Evolutionary conservation across 1,140 invertebrate species (phyloP).

Genomic region (Chelonus insularis): DNA sequence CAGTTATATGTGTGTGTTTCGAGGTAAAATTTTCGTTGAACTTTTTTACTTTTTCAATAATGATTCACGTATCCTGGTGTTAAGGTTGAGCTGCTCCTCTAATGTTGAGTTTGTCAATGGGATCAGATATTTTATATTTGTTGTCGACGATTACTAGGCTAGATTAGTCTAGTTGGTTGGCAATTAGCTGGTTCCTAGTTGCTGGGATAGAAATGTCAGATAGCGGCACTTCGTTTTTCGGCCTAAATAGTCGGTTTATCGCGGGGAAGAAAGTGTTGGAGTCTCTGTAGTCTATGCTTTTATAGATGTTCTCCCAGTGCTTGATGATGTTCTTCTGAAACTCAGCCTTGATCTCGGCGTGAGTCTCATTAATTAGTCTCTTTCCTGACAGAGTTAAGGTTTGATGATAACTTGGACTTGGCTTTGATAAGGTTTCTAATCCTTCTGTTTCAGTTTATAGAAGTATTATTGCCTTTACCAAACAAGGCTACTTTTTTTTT

Average conservation of each 20-base stretch:
- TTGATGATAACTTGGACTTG: slow-evolving; percentile 18
- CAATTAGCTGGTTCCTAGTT: background rate
- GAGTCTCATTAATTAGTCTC: background rate
- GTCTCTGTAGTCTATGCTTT: slow-evolving; percentile 25
- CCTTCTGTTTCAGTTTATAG: slow-evolving; percentile 13
- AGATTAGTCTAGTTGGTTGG: background rate
- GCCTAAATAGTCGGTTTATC: slow-evolving; percentile 28
- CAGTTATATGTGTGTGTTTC: background rate
- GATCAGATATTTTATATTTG: slow-evolving; percentile 18
- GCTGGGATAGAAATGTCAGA: slow-evolving; percentile 9
- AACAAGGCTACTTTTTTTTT: slow-evolving; percentile 14
- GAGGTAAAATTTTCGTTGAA: slow-evolving; percentile 5
- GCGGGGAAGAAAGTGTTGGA: slow-evolving; percentile 27
- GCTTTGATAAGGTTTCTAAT: slow-evolving; percentile 21
- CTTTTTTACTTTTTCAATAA: background rate
- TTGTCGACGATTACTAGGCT: background rate
- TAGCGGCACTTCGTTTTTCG: background rate
- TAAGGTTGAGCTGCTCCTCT: slow-evolving; percentile 14
- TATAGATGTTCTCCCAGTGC: slow-evolving; percentile 15
- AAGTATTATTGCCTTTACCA: background rate
- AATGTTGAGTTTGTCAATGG: slow-evolving; percentile 8
- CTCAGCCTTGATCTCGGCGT: slow-evolving; percentile 2
- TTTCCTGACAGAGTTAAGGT: too few species aligned
- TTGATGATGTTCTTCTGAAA: slow-evolving; percentile 18
- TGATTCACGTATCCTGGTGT: slow-evolving; percentile 8